Evolutionary conservation across 2,888 invertebrate genomes (phyloP), one percentile per base, ranked within the genome.

Genomic region (Ametastegia equiseti): DNA sequence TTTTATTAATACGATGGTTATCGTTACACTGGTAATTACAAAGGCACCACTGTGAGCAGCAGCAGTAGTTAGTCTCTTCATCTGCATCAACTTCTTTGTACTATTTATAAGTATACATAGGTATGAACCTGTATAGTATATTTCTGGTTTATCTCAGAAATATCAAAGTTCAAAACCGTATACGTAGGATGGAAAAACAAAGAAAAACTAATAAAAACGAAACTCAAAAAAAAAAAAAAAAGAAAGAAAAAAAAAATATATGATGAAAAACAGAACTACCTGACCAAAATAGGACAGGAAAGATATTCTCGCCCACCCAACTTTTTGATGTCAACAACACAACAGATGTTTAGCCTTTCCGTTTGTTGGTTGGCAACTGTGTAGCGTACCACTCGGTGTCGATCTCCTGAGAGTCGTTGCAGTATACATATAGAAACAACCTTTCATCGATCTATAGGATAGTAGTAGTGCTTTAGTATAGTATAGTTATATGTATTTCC

Each of bases 381-480:
- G 36, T 19, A 13, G 13, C 13, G 75, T 75, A 54, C 75, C 75
- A 54, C 75, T 75, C 75, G 36, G 75, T 75, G 75, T 75, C 75
- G 19, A 11, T 50, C 50, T 54, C 36, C 71, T 30, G 71, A n/a
- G n/a, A n/a, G n/a, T n/a, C 65, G 33, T n/a, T n/a, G 39, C 39
- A 39, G n/a, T n/a, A n/a, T n/a, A n/a, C n/a, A n/a, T n/a, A n/a
- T n/a, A 23, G 15, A 15, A 30, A 60, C 15, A 71, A 75, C 75
- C 75, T 75, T 75, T 75, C 75, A 54, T 75, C 75, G 75, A 54
- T 54, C 36, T 75, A 30, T 71, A 45, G 30, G 30, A 63, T 63
- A 33, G n/a, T 33, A 30, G 6, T 0, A 50, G n/a, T n/a, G n/a
- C n/a, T 50, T 9, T 19, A 19, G 19, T 11, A 45, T 42, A n/a